Conservation (phyloP, 2,113 vertebrate genomes). For the Piprites chloris region DNA sequence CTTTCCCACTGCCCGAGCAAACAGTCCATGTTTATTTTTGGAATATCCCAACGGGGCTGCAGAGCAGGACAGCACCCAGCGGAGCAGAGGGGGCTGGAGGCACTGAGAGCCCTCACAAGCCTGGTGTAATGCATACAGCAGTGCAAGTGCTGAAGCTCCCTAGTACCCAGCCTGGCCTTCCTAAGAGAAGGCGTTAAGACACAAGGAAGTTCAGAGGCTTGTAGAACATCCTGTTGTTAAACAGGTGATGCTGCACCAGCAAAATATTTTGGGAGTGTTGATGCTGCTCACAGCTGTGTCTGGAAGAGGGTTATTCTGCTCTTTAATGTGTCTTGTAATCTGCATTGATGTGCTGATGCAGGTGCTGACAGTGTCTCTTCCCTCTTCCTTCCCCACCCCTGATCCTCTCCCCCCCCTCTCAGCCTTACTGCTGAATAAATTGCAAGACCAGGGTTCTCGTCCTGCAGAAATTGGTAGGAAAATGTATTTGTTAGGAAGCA, state of each 20-base stretch:
- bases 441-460: not conserved
- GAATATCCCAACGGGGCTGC: fast-evolving
- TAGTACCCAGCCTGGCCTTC: not conserved
- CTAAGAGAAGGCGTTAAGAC: not conserved
- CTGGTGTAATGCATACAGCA: not conserved
- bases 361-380: not conserved
- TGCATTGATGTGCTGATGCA: not conserved
- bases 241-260: not conserved
- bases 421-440: not conserved
- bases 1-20: not conserved
- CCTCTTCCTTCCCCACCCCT: not conserved
- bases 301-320: not conserved
- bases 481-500: not conserved
- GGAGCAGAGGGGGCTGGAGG: not conserved
- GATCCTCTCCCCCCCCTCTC: not conserved
- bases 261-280: not conserved
- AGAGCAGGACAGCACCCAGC: not conserved
- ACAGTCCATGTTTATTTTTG: not conserved
- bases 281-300: not conserved
- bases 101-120: not conserved
- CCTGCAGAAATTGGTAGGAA: not conserved
- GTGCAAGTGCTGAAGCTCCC: not conserved
- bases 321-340: not conserved
- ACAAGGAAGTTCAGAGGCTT: not conserved
- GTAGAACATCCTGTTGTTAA: not conserved